A percentile compares a stretch with the other conserved stretches of the same genome.
These are phyloP conservation scores for Labia minor DNA, from an alignment of 2,888 invertebrate species.

Conservation along the genomic window DNA sequence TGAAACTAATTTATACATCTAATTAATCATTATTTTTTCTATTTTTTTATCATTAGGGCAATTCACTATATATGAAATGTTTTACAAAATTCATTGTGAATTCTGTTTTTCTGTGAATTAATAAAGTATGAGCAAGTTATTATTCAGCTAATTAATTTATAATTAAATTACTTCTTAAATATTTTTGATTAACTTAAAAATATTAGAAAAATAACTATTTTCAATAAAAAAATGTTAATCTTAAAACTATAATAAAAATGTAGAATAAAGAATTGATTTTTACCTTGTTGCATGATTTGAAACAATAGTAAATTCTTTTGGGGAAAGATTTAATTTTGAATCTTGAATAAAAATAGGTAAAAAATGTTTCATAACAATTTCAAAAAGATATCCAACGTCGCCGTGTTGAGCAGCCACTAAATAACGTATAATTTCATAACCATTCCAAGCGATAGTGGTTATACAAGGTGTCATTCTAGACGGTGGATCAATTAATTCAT, in stretches of 20 bases:
- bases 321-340: background rate
- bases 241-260: background rate
- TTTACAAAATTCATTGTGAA: too few species aligned
- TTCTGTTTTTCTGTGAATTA: too few species aligned
- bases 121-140: too few species aligned
- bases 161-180: too few species aligned
- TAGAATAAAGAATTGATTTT: background rate
- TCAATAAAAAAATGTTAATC: too few species aligned
- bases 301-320: background rate
- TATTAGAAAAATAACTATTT: too few species aligned
- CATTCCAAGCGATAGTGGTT: background rate
- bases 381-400: background rate
- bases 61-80: too few species aligned
- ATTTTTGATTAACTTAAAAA: too few species aligned
- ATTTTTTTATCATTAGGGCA: too few species aligned
- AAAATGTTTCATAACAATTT: conserved; percentile 1
- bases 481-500: background rate
- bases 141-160: too few species aligned
- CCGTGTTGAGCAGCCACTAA: background rate
- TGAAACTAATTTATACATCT: too few species aligned
- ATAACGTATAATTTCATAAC: background rate
- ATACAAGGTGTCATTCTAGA: background rate
- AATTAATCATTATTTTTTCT: too few species aligned
- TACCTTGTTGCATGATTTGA: background rate
- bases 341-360: background rate